Percentiles rank a stretch among this genome's conserved stretches.
These are phyloP conservation scores for Eudyptes chrysolophus DNA, from an alignment of 2,113 vertebrate species.

Conservation along the genomic window DNA sequence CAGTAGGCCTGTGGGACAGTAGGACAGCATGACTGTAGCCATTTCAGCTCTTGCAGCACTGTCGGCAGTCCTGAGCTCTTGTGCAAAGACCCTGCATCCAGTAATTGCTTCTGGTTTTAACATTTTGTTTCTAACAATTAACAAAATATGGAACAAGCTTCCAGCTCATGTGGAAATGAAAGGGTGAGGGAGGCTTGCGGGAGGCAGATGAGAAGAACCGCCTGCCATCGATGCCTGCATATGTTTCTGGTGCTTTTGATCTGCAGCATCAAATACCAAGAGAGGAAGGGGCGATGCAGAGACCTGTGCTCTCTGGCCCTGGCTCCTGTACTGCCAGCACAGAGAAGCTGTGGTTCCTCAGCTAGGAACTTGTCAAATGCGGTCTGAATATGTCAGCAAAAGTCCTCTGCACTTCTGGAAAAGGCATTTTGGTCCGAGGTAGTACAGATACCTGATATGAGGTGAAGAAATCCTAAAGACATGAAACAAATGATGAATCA, in stretches of 20 bases:
- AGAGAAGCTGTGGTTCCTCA: not conserved
- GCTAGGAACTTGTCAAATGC: not conserved
- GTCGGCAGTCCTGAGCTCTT: not conserved
- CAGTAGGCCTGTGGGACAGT: not conserved
- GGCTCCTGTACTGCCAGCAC: not conserved
- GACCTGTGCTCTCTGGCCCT: not conserved
- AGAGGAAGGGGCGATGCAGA: not conserved
- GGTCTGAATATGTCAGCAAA: not conserved
- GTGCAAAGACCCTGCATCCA: not conserved
- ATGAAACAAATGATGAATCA: constrained; percentile 17
- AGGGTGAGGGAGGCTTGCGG: not conserved
- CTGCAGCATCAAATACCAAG: not conserved
- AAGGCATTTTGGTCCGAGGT: not conserved
- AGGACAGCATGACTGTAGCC: not conserved
- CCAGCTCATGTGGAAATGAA: accelerated
- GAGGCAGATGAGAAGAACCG: not conserved
- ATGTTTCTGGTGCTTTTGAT: not conserved
- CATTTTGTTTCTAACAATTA: not conserved
- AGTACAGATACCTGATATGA: not conserved
- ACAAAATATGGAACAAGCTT: not conserved
- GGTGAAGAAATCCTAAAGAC: constrained; percentile 43
- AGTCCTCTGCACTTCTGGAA: not conserved
- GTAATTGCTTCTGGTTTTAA: not conserved
- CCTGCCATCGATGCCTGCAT: not conserved
- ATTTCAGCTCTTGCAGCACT: not conserved